Base-by-base conservation (phyloP, 2,113 vertebrate genomes). In the Ancistrus triradiatus region DNA sequence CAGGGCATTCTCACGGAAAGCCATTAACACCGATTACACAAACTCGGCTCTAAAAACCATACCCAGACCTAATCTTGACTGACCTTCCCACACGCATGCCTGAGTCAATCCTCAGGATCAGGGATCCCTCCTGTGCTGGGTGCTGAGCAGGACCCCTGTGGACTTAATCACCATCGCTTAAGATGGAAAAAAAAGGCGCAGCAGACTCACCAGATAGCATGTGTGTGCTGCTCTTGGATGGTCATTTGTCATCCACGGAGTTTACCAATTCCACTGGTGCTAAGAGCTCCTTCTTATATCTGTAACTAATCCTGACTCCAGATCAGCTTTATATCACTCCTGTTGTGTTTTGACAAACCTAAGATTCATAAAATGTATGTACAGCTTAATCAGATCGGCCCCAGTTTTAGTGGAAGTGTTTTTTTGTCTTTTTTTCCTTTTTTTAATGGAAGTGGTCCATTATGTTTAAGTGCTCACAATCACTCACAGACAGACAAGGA, bases 1-100 rank as follows among this genome's bases (percentile, higher is more conserved):
- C n/a, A 27, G 50, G 53, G 59, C 48, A 46, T 63, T 42, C 31
- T 83, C 83, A 82, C 70, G 59, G 8, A 63, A 59, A 77, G 76
- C 77, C 79, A 82, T 84, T 84, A 83, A 77, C 64, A 70, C 69
- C 81, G 79, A 84, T 84, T 83, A 84, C 81, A 15, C 22, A 19
- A 42, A n/a, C 13, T 2, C n/a, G 66, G 15, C 24, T 51, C 74
- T 81, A 83, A 85, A 83, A 70, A 76, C 27, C n/a, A n/a, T n/a
- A 31, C 7, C 27, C 7, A 31, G 38, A 42, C 14, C 35, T 13
- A n/a, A 5, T 42, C 38, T 42, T 15, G 6, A 42, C 13, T n/a
- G 38, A 13, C 38, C 38, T 6, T 42, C n/a, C 14, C 14, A 42
- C n/a, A 42, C 1, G n/a, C 38, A 13, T 67, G 50, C 37, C 50